Percentiles rank a stretch among this genome's conserved stretches.
Conservation (phyloP, 2,888 invertebrate species). For the Nezara viridula region DNA sequence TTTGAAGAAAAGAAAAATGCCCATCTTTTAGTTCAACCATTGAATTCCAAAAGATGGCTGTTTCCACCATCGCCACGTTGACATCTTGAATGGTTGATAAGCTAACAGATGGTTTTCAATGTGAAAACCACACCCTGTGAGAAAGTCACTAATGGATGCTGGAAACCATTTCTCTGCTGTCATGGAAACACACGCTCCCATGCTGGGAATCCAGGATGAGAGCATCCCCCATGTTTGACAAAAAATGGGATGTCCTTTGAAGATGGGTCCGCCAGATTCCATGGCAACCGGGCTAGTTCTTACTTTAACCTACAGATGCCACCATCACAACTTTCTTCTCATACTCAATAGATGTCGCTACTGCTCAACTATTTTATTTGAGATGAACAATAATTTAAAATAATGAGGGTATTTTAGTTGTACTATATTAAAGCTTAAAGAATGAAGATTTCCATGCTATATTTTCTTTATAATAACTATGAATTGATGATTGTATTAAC, state of each 20-base stretch:
- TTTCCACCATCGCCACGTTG: neutral
- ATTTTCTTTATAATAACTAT: neutral
- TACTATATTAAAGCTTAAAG: no score
- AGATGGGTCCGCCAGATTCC: slow-evolving; percentile 44
- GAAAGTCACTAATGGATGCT: neutral
- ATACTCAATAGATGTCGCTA: neutral
- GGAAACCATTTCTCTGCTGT: slow-evolving; percentile 32
- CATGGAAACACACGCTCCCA: slow-evolving; percentile 22
- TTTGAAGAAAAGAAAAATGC: neutral
- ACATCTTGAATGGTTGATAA: slow-evolving; percentile 5
- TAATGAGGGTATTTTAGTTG: no score
- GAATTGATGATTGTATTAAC: no score
- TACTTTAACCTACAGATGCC: neutral
- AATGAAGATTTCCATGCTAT: neutral
- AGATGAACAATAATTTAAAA: no score
- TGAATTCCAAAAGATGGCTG: neutral
- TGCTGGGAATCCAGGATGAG: neutral
- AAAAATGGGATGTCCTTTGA: neutral
- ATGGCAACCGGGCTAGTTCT: neutral
- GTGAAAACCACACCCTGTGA: slow-evolving; percentile 7
- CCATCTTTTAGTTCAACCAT: neutral
- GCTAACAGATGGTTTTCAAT: slow-evolving; percentile 11
- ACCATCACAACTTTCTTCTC: neutral
- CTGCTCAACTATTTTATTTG: neutral
- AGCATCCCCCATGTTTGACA: slow-evolving; percentile 13